Evolutionary conservation across 1,140 invertebrate genomes (phyloP).

Genomic region (Drosophila nebulosa): DNA sequence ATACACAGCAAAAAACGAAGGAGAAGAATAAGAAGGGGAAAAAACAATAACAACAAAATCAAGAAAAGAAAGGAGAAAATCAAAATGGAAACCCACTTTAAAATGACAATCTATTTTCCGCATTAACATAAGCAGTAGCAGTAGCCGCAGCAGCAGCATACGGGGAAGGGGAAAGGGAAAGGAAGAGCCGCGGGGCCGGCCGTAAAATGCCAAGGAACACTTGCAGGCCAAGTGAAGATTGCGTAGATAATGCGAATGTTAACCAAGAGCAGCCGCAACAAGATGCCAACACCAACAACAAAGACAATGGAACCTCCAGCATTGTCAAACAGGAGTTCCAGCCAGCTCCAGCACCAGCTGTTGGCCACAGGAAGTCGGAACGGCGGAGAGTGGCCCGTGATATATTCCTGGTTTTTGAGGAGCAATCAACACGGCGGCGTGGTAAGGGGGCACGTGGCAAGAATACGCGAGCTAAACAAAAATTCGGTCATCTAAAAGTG

Average conservation of each 20-base stretch:
- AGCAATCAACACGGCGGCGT: conserved; percentile 60
- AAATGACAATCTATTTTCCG: conserved; percentile 1
- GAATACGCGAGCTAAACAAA: conserved; percentile 57
- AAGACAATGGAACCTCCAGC: conserved; percentile 6
- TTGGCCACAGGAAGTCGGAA: conserved; percentile 74
- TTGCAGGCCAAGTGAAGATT: conserved; percentile 73
- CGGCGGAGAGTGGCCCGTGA: conserved; percentile 77
- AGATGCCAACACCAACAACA: conserved; percentile 26
- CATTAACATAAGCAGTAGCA: conserved; percentile 4
- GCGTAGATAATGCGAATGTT: conserved; percentile 47
- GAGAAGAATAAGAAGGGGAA: background rate
- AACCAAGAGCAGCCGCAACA: conserved; percentile 19
- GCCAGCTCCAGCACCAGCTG: conserved; percentile 53
- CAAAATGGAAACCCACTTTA: background rate
- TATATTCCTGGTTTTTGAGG: conserved; percentile 77
- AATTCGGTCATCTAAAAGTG: conserved; percentile 74
- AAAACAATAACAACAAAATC: conserved; percentile 9
- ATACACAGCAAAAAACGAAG: conserved; percentile 30
- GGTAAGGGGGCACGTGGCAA: conserved; percentile 55
- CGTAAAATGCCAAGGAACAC: conserved; percentile 74
- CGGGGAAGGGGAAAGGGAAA: conserved; percentile 22
- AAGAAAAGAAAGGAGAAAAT: conserved; percentile 1
- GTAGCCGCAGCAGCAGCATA: background rate
- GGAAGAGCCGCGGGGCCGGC: conserved; percentile 43
- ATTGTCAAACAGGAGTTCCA: conserved; percentile 63